Evolutionary conservation across 2,113 vertebrate genomes (phyloP), one percentile per base, ranked within the genome.

Genomic region (Pollimyrus isidori): DNA sequence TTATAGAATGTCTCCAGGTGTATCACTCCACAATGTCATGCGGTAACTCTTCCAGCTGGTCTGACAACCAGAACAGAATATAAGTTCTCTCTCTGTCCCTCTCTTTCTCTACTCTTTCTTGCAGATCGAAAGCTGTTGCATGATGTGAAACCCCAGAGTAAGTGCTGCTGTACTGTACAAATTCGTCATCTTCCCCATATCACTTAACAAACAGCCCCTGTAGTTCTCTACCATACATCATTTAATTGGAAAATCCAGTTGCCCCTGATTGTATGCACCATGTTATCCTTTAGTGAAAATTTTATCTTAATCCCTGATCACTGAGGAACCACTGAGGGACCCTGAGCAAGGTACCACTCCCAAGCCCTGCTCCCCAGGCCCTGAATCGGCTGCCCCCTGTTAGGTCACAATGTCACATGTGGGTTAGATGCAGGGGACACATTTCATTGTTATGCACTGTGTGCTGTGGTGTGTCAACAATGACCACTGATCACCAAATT

Each of bases 131-230:
- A 97, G 96, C 96, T 97, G 96, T 97, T 97, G 95, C 97, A 97
- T 97, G 97, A 99, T 95, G 97, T 98, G 96, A 98, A 98, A 95
- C 96, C 97, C 95, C 97, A 95, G 97, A 98, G 97, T 99, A 97
- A 98, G 97, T 98, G 49, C 88, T 42, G 46, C n/a, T 3, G 15
- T 52, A 11, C 19, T 52, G 65, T 53, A 52, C 52, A 7, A 17
- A 39, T 80, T 52, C 6, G 9, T 30, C 58, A 48, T 30, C 3
- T 39, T 35, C 69, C 69, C 69, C n/a, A 1, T 26, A 15, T 39
- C 7, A 69, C 17, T n/a, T 80, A 13, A 88, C 30, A 48, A 80
- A 30, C 45, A 52, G 4, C 49, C 39, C 13, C 45, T 35, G 7
- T 76, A 30, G n/a, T 11, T 7, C 39, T 52, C 2, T 13, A 69